phyloP scores from a whole-genome alignment of 2,797 vertebrate genomes.

The Glyptemys insculpta region DNA sequence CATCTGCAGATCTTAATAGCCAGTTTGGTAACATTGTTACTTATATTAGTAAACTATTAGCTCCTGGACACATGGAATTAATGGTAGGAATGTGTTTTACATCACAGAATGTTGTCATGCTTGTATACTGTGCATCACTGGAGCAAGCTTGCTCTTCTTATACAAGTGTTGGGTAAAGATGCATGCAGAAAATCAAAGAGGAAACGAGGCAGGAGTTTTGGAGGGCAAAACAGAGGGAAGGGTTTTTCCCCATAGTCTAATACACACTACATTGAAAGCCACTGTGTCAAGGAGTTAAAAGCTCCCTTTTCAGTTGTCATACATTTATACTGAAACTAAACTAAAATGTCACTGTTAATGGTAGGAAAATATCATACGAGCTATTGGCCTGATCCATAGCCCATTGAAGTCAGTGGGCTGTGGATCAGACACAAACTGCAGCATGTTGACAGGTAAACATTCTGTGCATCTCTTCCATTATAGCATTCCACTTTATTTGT shows the following conservation, averaged over 20 bases:
- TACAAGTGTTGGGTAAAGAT: neutral
- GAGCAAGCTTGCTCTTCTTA: neutral
- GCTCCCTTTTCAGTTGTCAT: neutral
- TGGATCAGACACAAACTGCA: too few relatives aligned
- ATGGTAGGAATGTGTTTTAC: neutral
- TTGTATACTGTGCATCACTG: neutral
- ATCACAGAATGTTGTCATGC: neutral
- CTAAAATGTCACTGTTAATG: neutral
- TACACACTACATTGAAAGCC: neutral
- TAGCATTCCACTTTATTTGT: too few relatives aligned
- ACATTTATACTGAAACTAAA: neutral
- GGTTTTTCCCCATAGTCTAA: neutral
- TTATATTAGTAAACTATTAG: neutral
- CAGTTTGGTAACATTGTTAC: neutral
- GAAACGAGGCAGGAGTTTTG: neutral
- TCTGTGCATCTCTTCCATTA: too few relatives aligned
- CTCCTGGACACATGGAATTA: neutral
- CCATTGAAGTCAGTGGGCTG: too few relatives aligned
- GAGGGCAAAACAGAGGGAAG: neutral
- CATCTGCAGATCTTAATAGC: neutral
- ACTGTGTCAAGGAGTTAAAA: neutral
- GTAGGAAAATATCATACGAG: neutral
- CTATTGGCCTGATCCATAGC: too few relatives aligned
- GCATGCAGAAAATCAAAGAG: neutral
- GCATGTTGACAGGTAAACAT: too few relatives aligned